A percentile compares a stretch with the other conserved stretches of the same genome.
phyloP scores from a whole-genome alignment of 2,113 vertebrate species.

The Phoenicopterus ruber region DNA sequence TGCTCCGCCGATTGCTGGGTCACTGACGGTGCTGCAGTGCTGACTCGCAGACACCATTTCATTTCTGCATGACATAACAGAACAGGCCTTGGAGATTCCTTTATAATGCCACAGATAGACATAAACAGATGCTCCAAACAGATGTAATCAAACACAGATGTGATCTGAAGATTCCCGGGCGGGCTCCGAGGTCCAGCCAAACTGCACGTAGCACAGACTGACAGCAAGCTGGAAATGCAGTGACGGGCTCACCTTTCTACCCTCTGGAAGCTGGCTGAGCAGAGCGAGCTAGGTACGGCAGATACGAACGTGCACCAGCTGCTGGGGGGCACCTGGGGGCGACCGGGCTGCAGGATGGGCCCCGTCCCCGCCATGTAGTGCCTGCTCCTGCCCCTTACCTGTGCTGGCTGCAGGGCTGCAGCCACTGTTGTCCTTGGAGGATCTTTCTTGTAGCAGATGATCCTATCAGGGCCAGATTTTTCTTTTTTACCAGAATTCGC shows the following conservation, averaged over 20 bases:
- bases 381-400: background rate
- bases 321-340: background rate
- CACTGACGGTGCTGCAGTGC: background rate
- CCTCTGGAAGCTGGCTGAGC: background rate
- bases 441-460: background rate
- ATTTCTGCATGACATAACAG: background rate
- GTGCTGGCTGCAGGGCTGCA: background rate
- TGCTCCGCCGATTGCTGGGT: accelerated
- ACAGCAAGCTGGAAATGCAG: background rate
- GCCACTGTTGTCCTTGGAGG: background rate
- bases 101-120: slow-evolving; percentile 23
- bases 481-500: background rate
- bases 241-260: background rate
- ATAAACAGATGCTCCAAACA: slow-evolving; percentile 33
- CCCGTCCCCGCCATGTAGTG: accelerated
- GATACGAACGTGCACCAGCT: background rate
- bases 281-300: background rate
- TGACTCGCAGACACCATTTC: background rate
- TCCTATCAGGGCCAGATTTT: background rate
- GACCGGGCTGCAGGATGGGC: background rate
- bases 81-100: background rate
- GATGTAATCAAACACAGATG: slow-evolving; percentile 38
- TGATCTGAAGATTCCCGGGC: slow-evolving; percentile 29
- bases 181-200: background rate
- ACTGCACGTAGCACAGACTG: background rate